These are phyloP conservation scores for Meteorus colon DNA, from an alignment of 2,888 invertebrate species.

Conservation along the genomic window DNA sequence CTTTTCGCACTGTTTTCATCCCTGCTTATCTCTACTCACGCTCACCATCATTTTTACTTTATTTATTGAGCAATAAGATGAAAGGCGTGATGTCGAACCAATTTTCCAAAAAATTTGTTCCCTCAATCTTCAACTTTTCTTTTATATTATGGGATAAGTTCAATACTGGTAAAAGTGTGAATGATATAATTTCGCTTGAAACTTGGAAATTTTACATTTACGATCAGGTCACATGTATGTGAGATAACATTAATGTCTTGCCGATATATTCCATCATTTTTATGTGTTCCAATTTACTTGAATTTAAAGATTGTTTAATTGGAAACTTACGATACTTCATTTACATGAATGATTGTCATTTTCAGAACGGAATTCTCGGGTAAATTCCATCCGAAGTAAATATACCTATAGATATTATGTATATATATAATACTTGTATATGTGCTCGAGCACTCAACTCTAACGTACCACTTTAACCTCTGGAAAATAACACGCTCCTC, in stretches of 20 bases:
- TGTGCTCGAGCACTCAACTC: conserved; percentile 31
- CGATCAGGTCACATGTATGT: too few relatives aligned
- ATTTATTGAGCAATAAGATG: conserved; percentile 17
- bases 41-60: conserved; percentile 43
- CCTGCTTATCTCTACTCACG: conserved; percentile 48
- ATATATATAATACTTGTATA: conserved; percentile 14
- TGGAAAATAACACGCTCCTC: conserved; percentile 27
- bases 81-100: neutral
- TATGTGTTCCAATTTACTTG: too few relatives aligned
- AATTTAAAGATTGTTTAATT: too few relatives aligned
- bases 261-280: too few relatives aligned
- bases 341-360: too few relatives aligned
- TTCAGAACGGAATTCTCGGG: too few relatives aligned
- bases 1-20: conserved; percentile 39
- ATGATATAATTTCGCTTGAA: neutral
- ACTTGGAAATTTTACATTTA: neutral
- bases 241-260: too few relatives aligned
- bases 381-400: too few relatives aligned
- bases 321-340: too few relatives aligned
- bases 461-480: conserved; percentile 33
- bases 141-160: neutral
- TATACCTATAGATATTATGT: neutral
- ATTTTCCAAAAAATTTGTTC: conserved; percentile 5
- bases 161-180: neutral
- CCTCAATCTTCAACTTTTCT: neutral